Percentiles rank a stretch among this genome's conserved stretches.
Conservation (phyloP, 2,888 invertebrate genomes). For the Caradrina clavipalpis region DNA sequence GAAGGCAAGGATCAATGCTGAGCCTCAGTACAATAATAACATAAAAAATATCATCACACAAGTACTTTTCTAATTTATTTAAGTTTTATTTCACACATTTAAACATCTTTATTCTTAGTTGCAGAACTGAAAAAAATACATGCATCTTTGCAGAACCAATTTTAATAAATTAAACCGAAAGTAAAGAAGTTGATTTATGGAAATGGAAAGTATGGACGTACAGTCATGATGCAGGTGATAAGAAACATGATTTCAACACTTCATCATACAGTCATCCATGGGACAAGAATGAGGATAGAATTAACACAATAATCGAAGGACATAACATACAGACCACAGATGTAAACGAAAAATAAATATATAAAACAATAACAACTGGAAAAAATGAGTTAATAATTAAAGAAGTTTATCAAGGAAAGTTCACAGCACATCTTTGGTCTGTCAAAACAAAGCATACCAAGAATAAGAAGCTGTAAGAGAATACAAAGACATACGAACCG, state of each 20-base stretch:
- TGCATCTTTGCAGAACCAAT: constrained; percentile 43
- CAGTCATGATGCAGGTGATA: constrained; percentile 33
- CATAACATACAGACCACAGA: constrained; percentile 44
- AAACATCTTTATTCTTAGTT: constrained; percentile 39
- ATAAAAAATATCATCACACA: constrained; percentile 5
- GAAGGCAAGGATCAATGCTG: constrained; percentile 19
- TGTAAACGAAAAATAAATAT: constrained; percentile 7
- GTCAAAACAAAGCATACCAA: constrained; percentile 38
- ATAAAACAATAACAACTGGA: background rate
- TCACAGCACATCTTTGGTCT: constrained; percentile 38
- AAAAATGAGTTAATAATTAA: background rate
- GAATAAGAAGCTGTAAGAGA: constrained; percentile 65
- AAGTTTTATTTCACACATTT: constrained; percentile 43
- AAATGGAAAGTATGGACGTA: constrained; percentile 9
- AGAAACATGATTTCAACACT: constrained; percentile 14
- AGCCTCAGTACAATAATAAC: constrained; percentile 29
- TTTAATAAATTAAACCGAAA: constrained; percentile 2
- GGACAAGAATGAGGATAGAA: background rate
- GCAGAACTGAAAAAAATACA: constrained; percentile 48
- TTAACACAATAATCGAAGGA: background rate
- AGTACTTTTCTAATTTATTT: constrained; percentile 20
- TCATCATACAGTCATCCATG: constrained; percentile 3
- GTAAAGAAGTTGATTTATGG: constrained; percentile 8
- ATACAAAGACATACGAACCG: constrained; percentile 75
- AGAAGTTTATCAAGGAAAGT: background rate